A percentile compares a stretch with the other conserved stretches of the same genome.
These are phyloP conservation scores for Tadarida brasiliensis DNA, from an alignment of 2,797 vertebrate species.

Conservation along the genomic window DNA sequence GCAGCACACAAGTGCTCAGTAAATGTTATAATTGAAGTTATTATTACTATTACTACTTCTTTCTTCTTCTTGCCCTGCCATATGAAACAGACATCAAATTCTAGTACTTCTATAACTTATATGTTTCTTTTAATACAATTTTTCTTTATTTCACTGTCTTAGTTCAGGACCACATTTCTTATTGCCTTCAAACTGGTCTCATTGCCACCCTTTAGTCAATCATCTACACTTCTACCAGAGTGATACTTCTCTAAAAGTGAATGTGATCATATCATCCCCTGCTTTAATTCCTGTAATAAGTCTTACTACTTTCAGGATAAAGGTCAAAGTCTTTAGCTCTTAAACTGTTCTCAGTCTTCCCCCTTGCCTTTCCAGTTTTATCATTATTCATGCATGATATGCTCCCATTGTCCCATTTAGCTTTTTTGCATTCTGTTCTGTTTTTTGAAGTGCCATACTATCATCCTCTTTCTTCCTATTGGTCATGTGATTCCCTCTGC, in stretches of 20 bases:
- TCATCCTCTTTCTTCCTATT: not conserved
- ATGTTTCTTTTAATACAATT: not conserved
- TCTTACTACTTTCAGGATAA: not conserved
- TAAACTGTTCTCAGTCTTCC: not conserved
- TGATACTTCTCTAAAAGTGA: constrained; percentile 15
- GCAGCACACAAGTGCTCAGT: not conserved
- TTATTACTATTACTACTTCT: not conserved
- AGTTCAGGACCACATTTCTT: constrained; percentile 26
- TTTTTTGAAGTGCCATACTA: not conserved
- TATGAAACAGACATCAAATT: not conserved
- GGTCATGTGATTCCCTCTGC: constrained; percentile 10
- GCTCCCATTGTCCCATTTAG: not conserved
- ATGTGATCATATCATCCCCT: not conserved
- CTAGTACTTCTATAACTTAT: not conserved
- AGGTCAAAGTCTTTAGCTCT: not conserved
- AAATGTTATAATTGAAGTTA: not conserved
- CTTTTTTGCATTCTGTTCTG: not conserved
- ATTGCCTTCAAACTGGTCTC: constrained; percentile 52
- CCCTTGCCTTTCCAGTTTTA: constrained; percentile 14
- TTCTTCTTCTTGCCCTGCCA: not conserved
- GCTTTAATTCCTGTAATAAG: constrained; percentile 24
- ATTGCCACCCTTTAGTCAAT: not conserved
- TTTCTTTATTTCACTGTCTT: constrained; percentile 29
- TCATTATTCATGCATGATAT: not conserved
- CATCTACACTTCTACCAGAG: not conserved